Percentiles rank a stretch among this genome's conserved stretches.
These are phyloP conservation scores for Eulemur macaco DNA, from an alignment of 2,113 vertebrate genomes.

Conservation along the genomic window DNA sequence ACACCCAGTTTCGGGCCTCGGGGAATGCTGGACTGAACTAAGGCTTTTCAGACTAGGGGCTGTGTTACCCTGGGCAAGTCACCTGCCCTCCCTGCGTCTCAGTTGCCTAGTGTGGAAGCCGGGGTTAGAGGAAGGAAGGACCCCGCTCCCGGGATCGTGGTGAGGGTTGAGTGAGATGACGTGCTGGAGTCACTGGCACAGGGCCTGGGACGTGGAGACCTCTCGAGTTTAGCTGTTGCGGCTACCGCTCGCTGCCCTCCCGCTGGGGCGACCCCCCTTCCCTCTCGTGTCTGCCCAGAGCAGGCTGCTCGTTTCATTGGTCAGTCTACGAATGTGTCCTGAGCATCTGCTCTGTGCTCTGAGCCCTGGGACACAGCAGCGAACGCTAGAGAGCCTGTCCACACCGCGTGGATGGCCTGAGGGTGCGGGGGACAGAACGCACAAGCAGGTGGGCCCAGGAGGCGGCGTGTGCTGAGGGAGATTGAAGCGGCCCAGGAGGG, in stretches of 20 bases:
- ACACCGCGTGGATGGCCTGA: too few relatives aligned
- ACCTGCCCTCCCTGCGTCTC: background rate
- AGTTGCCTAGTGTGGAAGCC: background rate
- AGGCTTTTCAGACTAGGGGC: background rate
- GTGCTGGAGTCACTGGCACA: accelerated
- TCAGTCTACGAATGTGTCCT: background rate
- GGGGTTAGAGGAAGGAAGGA: background rate
- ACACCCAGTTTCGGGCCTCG: background rate
- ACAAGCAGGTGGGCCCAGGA: background rate
- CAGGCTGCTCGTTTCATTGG: accelerated
- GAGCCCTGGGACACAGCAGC: background rate
- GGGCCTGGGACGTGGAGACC: background rate
- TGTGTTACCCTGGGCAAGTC: background rate
- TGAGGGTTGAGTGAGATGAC: too few relatives aligned
- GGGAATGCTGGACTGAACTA: background rate
- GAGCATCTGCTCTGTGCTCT: background rate
- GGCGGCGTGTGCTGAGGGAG: background rate
- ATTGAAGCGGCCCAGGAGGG: background rate
- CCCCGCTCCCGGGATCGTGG: accelerated
- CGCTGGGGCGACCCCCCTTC: background rate
- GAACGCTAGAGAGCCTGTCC: background rate
- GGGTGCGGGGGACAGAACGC: background rate
- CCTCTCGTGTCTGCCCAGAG: background rate
- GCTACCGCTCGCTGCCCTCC: accelerated
- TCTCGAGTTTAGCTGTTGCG: background rate